Base-by-base conservation (phyloP, 2,888 invertebrate genomes). In the Acleris holmiana region DNA sequence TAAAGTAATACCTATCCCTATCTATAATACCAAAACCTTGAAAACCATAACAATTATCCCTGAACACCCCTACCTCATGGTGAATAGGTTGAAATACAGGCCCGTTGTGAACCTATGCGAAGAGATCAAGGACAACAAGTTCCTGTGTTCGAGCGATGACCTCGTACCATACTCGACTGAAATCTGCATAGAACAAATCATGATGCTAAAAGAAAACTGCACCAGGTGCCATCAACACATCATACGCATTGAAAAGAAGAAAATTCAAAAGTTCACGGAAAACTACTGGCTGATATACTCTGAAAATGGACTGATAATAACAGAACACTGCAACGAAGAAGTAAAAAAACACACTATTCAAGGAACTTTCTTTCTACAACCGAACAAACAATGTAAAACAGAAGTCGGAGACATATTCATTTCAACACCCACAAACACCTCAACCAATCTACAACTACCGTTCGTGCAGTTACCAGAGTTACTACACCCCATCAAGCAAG, bases 121-220 rank as follows among this genome's bases (percentile, higher is more conserved):
- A n/a, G 66, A 68, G 21, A 59, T 63, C 4, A 63, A 66, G n/a
- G 53, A 68, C 18, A n/a, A 54, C 29, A 23, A 44, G 18, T 56
- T 17, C 49, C 17, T 61, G 15, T 54, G 61, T 18, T 18, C 48
- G 1, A 49, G 50, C 5, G 46, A 62, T 15, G 35, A 56, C 56
- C n/a, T 56, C 13, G 56, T 47, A 8, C 41, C 17, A 4, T 40
- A 62, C 13, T 29, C 62, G 6, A 25, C 23, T 19, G 56, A 19
- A 13, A 61, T 61, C n/a, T 61, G 66, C 51, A 66, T 66, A 8
- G 61, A 66, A 61, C 61, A 66, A 61, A 41, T 66, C 17, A 57
- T 66, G 54, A n/a, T 61, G 13, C 15, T 61, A 44, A 61, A 58
- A 35, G 50, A 64, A 60, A 55, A 48, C 40, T 60, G 59, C 5